Evolutionary conservation across 1,140 invertebrate species (phyloP).

Genomic region (Laodelphax striatellus): DNA sequence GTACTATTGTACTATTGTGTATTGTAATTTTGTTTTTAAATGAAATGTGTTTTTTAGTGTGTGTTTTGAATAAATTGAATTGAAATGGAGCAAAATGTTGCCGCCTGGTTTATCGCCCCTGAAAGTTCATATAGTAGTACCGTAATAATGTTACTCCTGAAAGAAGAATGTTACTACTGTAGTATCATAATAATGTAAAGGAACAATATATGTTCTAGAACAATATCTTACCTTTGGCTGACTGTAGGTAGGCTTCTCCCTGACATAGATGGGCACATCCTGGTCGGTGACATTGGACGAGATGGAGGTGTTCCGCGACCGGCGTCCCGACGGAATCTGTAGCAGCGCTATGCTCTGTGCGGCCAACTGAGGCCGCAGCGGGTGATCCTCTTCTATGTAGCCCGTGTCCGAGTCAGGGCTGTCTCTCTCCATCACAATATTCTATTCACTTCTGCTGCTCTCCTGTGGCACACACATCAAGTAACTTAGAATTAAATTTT

Average conservation of each 20-base stretch:
- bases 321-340: constrained; percentile 32
- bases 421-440: constrained; percentile 3
- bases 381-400: constrained; percentile 43
- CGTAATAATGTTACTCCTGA: too few relatives aligned
- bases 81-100: too few relatives aligned
- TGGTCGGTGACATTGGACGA: constrained; percentile 44
- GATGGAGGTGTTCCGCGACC: constrained; percentile 37
- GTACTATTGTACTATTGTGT: too few relatives aligned
- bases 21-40: too few relatives aligned
- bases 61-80: too few relatives aligned
- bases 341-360: constrained; percentile 34
- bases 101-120: too few relatives aligned
- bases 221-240: background rate
- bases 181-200: too few relatives aligned
- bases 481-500: too few relatives aligned
- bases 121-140: too few relatives aligned
- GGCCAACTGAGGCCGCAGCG: constrained; percentile 34
- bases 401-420: constrained; percentile 39
- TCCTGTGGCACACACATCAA: background rate
- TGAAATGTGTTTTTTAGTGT: too few relatives aligned
- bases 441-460: background rate
- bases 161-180: too few relatives aligned
- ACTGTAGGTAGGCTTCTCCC: constrained; percentile 26
- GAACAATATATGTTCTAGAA: too few relatives aligned
- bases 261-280: constrained; percentile 42